These are phyloP conservation scores for Acronicta alni DNA, from an alignment of 2,888 invertebrate species.

Conservation along the genomic window DNA sequence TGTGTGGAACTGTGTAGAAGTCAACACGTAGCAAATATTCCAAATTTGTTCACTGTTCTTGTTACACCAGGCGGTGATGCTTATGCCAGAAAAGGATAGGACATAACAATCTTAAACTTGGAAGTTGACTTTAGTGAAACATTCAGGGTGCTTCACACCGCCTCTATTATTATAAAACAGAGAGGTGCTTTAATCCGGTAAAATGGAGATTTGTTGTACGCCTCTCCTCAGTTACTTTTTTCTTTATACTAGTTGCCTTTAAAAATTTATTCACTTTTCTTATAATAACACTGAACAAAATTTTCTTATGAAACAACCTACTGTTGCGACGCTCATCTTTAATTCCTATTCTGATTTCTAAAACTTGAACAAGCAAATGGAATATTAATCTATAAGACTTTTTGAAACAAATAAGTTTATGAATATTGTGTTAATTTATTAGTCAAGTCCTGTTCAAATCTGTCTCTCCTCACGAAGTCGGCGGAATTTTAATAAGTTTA, in stretches of 20 bases:
- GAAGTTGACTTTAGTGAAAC: conserved; percentile 68
- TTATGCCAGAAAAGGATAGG: conserved; percentile 30
- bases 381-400: conserved; percentile 52
- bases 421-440: conserved; percentile 43
- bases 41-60: conserved; percentile 32
- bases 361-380: conserved; percentile 18
- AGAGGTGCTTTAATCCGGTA: conserved; percentile 78
- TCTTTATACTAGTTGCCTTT: conserved; percentile 7
- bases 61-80: conserved; percentile 15
- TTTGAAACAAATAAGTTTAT: conserved; percentile 44
- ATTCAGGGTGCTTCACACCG: conserved; percentile 67
- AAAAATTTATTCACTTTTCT: conserved; percentile 9
- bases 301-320: conserved; percentile 4
- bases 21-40: conserved; percentile 46
- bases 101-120: conserved; percentile 49
- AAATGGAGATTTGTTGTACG: conserved; percentile 80
- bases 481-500: conserved; percentile 38
- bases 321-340: conserved; percentile 16
- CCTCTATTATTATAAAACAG: conserved; percentile 74
- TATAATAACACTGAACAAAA: neutral
- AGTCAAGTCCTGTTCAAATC: conserved; percentile 54
- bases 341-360: conserved; percentile 19
- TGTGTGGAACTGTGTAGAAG: conserved; percentile 42
- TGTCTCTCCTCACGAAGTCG: conserved; percentile 67
- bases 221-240: conserved; percentile 15